Evolutionary conservation across 2,888 invertebrate species (phyloP).

Genomic region (Diaperis boleti): DNA sequence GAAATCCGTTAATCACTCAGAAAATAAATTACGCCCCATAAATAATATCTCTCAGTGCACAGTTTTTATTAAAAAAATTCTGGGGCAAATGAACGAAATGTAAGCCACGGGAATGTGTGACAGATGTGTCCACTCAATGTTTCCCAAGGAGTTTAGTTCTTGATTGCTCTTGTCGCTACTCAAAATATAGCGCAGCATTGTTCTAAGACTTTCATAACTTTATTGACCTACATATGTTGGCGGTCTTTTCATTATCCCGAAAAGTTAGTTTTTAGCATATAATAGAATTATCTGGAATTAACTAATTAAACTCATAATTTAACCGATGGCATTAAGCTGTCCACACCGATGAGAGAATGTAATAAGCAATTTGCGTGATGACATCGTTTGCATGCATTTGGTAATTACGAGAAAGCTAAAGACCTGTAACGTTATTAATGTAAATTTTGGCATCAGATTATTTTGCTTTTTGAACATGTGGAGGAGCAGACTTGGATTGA

Average conservation of each 20-base stretch:
- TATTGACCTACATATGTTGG: background rate
- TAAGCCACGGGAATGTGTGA: constrained; percentile 5
- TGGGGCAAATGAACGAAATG: background rate
- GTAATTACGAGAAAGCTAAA: constrained; percentile 5
- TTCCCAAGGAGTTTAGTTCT: background rate
- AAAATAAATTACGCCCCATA: constrained; percentile 9
- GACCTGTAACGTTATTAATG: constrained; percentile 13
- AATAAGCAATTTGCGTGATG: constrained; percentile 25
- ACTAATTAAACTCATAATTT: constrained; percentile 21
- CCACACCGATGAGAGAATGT: constrained; percentile 7
- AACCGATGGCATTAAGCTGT: constrained; percentile 15
- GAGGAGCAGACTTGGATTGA: too few relatives aligned
- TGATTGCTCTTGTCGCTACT: constrained; percentile 1
- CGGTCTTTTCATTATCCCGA: background rate
- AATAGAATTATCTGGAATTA: background rate
- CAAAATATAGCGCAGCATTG: background rate
- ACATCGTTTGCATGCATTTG: constrained; percentile 16
- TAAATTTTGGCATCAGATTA: background rate
- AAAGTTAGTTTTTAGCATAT: background rate
- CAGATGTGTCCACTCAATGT: constrained; percentile 6
- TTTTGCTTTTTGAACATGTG: background rate
- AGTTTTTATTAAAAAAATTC: constrained; percentile 14
- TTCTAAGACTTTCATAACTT: background rate
- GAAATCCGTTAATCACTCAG: background rate
- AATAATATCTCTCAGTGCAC: background rate